Evolutionary conservation across 2,888 invertebrate species (phyloP).

Genomic region (Drosophila quinaria): DNA sequence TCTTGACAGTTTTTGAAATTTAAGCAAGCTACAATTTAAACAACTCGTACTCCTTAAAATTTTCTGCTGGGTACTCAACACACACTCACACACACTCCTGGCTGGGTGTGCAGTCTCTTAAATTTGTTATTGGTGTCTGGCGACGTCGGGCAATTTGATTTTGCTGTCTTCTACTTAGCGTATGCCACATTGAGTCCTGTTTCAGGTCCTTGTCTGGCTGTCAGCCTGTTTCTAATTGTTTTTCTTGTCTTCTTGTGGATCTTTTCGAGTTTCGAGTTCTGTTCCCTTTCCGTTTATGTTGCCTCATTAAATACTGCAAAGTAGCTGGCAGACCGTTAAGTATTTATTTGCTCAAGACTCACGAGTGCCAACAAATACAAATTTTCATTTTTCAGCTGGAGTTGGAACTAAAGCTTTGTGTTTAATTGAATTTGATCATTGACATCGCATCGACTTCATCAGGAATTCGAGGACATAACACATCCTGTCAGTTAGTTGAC

Average conservation of each 20-base stretch:
- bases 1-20: background rate
- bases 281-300: conserved; percentile 14
- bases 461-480: background rate
- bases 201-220: conserved; percentile 42
- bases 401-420: conserved; percentile 11
- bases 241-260: conserved; percentile 40
- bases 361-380: conserved; percentile 15
- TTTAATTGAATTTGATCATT: conserved; percentile 44
- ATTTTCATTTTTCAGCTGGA: conserved; percentile 15
- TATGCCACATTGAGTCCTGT: conserved; percentile 53
- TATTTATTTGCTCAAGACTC: conserved; percentile 54
- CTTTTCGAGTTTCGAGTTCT: conserved; percentile 17
- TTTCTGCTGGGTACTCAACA: conserved; percentile 17
- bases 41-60: background rate
- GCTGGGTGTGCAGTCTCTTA: conserved; percentile 27
- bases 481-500: conserved; percentile 56
- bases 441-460: background rate
- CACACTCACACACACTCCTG: conserved; percentile 1
- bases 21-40: background rate
- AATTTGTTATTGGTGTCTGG: conserved; percentile 59
- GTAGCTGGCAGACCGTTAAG: conserved; percentile 60
- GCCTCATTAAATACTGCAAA: conserved; percentile 56
- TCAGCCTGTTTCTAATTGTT: conserved; percentile 55
- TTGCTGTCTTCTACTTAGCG: conserved; percentile 47
- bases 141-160: conserved; percentile 57